Evolutionary conservation across 2,113 vertebrate genomes (phyloP).

Genomic region (Dissostichus mawsoni): DNA sequence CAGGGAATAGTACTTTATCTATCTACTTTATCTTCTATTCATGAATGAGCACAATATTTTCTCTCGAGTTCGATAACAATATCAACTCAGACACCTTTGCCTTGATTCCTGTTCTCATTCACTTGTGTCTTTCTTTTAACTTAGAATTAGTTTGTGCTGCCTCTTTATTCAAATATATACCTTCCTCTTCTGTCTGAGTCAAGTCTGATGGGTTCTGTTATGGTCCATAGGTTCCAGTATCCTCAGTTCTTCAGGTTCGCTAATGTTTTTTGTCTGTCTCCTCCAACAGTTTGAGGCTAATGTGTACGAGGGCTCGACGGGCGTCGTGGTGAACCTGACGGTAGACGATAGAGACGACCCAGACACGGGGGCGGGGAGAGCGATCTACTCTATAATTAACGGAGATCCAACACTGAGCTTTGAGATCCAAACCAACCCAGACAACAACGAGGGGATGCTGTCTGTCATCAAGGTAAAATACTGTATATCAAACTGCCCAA

Average conservation of each 20-base stretch:
- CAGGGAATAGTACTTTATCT: too few relatives aligned
- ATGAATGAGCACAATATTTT: not conserved
- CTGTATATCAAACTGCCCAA: not conserved
- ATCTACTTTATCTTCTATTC: too few relatives aligned
- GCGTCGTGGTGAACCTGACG: conserved; percentile 94
- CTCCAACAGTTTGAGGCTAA: conserved; percentile 90
- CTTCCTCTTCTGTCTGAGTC: not conserved
- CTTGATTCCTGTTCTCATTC: not conserved
- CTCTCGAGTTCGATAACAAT: not conserved
- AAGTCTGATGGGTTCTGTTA: not conserved
- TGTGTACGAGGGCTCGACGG: conserved; percentile 91
- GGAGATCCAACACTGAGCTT: conserved; percentile 94
- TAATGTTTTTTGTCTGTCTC: conserved; percentile 3
- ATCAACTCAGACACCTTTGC: not conserved
- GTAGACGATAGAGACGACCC: conserved; percentile 95
- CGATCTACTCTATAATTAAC: conserved; percentile 94
- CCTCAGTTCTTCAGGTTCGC: not conserved
- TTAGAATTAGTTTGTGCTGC: not conserved
- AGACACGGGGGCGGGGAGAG: conserved; percentile 91
- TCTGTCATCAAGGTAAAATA: conserved; percentile 92
- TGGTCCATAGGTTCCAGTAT: not conserved
- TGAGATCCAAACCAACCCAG: conserved; percentile 93
- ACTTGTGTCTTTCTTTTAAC: not conserved
- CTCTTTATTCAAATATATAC: not conserved
- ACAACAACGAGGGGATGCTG: conserved; percentile 97